A percentile compares a stretch with the other conserved stretches of the same genome.
Evolutionary conservation across 2,888 invertebrate genomes (phyloP).

Genomic region (Cerceris rybyensis): DNA sequence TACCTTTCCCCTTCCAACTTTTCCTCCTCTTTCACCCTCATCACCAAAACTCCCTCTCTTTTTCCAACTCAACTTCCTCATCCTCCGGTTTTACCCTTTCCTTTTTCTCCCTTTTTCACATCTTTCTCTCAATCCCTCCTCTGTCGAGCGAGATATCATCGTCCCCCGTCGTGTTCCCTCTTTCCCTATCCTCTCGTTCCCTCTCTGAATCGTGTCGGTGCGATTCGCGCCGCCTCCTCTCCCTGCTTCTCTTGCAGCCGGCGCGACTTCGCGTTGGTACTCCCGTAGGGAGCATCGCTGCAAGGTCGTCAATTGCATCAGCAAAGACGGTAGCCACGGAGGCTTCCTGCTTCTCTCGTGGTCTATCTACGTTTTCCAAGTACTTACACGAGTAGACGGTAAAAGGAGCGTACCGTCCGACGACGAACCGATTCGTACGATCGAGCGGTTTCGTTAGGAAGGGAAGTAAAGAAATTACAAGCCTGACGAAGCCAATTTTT

Average conservation of each 20-base stretch:
- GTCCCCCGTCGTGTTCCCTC: slow-evolving; percentile 1
- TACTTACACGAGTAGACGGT: no score
- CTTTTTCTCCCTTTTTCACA: background rate
- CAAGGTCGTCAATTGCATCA: slow-evolving; percentile 63
- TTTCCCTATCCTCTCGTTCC: slow-evolving; percentile 14
- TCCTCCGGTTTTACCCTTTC: background rate
- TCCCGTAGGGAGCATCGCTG: slow-evolving; percentile 47
- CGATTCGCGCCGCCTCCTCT: slow-evolving; percentile 19
- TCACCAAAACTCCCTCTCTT: background rate
- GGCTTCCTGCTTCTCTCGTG: slow-evolving; percentile 40
- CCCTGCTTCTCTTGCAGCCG: slow-evolving; percentile 28
- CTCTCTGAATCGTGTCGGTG: slow-evolving; percentile 15
- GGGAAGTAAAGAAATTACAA: no score
- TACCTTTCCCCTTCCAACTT: no score
- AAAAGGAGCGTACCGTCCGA: background rate
- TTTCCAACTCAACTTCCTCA: background rate
- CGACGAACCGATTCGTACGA: background rate
- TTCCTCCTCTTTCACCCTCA: background rate
- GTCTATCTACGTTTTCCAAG: background rate
- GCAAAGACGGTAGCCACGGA: slow-evolving; percentile 29
- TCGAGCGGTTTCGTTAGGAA: no score
- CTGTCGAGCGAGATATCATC: no score
- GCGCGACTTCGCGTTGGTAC: slow-evolving; percentile 67
- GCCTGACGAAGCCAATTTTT: no score
- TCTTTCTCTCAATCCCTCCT: background rate